phyloP scores from a whole-genome alignment of 2,113 vertebrate species.

The Candoia aspera region DNA sequence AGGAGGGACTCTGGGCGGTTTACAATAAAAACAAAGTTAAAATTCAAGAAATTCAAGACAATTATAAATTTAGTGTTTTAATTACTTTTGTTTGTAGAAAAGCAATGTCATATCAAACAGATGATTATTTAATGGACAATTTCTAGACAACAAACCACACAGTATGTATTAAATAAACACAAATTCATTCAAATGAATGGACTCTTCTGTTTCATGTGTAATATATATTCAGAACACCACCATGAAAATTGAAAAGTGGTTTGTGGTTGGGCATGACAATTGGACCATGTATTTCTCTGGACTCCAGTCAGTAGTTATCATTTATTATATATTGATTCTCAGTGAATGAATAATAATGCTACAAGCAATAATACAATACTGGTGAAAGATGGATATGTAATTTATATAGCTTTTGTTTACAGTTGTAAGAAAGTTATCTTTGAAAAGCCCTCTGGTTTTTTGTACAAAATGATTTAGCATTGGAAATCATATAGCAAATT shows the following conservation, averaged over 20 bases:
- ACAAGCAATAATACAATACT: constrained; percentile 14
- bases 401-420: constrained; percentile 25
- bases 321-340: constrained; percentile 18
- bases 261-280: not conserved
- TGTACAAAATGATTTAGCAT: constrained; percentile 11
- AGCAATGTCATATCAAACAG: constrained; percentile 16
- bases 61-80: too few relatives aligned
- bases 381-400: constrained; percentile 10
- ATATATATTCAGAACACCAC: not conserved
- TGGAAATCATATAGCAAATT: not conserved
- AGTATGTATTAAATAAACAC: not conserved
- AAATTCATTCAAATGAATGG: not conserved
- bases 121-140: constrained; percentile 35
- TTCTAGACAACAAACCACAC: constrained; percentile 9
- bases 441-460: not conserved
- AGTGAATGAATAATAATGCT: constrained; percentile 11
- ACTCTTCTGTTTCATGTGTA: not conserved
- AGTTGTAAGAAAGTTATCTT: not conserved
- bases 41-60: too few relatives aligned
- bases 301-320: not conserved
- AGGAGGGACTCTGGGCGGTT: too few relatives aligned
- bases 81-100: constrained; percentile 53
- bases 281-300: not conserved
- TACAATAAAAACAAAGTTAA: too few relatives aligned
- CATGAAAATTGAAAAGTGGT: constrained; percentile 5